Base-by-base conservation (phyloP, 2,888 invertebrate genomes). In the Drosophila picticornis region DNA sequence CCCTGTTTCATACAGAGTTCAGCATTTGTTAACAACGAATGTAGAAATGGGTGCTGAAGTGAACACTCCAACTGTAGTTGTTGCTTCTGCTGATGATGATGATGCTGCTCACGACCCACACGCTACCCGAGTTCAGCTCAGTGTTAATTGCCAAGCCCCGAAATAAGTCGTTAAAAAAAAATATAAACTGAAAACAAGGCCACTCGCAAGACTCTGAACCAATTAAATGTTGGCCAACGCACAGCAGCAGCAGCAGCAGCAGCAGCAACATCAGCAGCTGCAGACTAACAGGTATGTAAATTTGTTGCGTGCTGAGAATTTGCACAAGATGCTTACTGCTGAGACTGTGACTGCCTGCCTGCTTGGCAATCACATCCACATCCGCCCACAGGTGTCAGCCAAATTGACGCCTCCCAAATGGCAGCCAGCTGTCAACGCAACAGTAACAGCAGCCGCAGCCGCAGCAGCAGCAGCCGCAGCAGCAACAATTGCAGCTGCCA, bases 111-210 rank as follows among this genome's bases (percentile, higher is more conserved):
- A 29, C 85, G 72, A 73, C 90, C 88, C 88, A 87, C 90, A 90
- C 76, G 58, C 71, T 61, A 53, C 27, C 56, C 60, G 71, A 83
- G 86, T 83, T 84, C 83, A 83, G 81, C 79, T 84, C 88, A 86
- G 87, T 89, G 86, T 84, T 90, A 87, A 87, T 85, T 85, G 85
- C 85, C 83, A 76, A 88, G 81, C 81, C 83, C 85, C 75, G 65
- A 74, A 82, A 72, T 69, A 63, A 73, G 61, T 56, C 62, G 60
- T 79, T 58, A 70, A 63, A 31, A 51, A 61, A 57, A 53, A 46
- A 63, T 71, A 59, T 55, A 52, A 56, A 74, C 34, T 56, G 63
- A 75, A 56, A 67, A 64, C 85, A 85, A 85, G 89, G 89, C 84
- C 87, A 85, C 66, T 74, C 60, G 48, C 62, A 59, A 80, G 75